phyloP scores from a whole-genome alignment of 2,888 invertebrate species.

The Theodoxus fluviatilis region DNA sequence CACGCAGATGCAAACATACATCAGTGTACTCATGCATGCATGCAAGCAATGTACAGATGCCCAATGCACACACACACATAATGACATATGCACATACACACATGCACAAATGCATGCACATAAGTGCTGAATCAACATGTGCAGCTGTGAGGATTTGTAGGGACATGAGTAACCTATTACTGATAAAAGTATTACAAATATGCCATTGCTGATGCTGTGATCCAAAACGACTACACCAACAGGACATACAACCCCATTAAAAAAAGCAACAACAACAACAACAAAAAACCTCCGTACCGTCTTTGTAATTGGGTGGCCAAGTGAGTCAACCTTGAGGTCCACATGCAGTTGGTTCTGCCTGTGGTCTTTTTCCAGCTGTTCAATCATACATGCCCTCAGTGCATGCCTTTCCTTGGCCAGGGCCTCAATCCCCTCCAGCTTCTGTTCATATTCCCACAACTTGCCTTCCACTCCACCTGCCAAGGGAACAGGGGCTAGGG shows the following conservation, averaged over 20 bases:
- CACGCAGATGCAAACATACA: not conserved
- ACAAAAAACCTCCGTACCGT: slow-evolving; percentile 37
- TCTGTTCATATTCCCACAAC: slow-evolving; percentile 55
- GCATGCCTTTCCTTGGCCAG: slow-evolving; percentile 37
- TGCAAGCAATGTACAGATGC: not conserved
- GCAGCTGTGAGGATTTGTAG: no score
- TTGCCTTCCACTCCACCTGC: slow-evolving; percentile 41
- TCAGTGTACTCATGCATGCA: not conserved
- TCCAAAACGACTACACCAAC: no score
- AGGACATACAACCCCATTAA: not conserved
- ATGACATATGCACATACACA: no score
- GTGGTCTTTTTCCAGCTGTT: slow-evolving; percentile 33
- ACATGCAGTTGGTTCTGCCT: slow-evolving; percentile 29
- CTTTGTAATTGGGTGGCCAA: slow-evolving; percentile 40
- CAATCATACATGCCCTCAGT: slow-evolving; percentile 35
- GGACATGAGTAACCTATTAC: no score
- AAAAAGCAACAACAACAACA: not conserved
- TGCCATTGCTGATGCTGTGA: no score
- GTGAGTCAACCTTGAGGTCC: slow-evolving; percentile 30
- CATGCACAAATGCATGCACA: no score
- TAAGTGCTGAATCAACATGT: no score
- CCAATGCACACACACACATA: not conserved
- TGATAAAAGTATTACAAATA: no score
- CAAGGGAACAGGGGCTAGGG: slow-evolving; percentile 41
- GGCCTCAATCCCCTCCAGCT: slow-evolving; percentile 43